phyloP scores from a whole-genome alignment of 2,113 vertebrate genomes.

The Motacilla tschutschensis region DNA sequence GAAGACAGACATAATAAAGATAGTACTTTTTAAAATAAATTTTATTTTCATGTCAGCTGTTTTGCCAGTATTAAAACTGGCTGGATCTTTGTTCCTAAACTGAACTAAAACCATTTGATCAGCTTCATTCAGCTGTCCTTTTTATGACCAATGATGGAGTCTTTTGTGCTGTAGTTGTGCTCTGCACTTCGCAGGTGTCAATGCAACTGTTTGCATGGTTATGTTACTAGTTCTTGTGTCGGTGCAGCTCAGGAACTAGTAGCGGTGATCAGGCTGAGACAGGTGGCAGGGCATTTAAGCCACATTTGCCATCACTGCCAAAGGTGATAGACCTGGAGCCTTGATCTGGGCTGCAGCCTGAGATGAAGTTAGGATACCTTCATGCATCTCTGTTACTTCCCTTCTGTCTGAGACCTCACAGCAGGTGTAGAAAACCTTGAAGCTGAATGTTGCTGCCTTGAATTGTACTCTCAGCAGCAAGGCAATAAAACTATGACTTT shows the following conservation, averaged over 20 bases:
- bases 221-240: not conserved
- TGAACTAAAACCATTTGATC: not conserved
- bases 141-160: not conserved
- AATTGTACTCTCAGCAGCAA: not conserved
- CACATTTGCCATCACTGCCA: not conserved
- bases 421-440: not conserved
- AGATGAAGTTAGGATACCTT: not conserved
- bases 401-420: not conserved
- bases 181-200: not conserved
- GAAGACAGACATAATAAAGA: not conserved
- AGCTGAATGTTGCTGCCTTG: not conserved
- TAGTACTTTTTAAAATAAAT: not conserved
- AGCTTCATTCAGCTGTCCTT: not conserved
- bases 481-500: not conserved
- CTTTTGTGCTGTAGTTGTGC: not conserved
- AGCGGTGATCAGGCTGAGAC: not conserved
- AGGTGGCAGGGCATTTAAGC: not conserved
- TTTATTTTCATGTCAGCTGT: not conserved
- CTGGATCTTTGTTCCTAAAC: not conserved
- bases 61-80: not conserved
- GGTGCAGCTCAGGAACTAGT: not conserved
- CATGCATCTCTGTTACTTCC: fast-evolving
- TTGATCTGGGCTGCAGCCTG: not conserved
- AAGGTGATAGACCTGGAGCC: not conserved
- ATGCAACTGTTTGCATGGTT: fast-evolving